phyloP scores from a whole-genome alignment of 2,888 invertebrate genomes.

The Itoplectis maculator region DNA sequence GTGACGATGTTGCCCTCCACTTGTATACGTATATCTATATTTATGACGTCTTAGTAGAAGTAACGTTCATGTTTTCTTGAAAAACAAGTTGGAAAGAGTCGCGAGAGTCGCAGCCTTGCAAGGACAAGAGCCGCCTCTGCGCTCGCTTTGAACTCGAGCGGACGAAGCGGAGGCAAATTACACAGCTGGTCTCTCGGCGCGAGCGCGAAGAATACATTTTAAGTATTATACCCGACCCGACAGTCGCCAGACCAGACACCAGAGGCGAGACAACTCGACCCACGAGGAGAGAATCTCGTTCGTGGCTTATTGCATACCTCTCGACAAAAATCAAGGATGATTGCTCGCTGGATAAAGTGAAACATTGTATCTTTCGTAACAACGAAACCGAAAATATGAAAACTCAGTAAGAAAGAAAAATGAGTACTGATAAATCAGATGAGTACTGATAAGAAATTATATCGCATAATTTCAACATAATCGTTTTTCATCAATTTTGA shows the following conservation, averaged over 20 bases:
- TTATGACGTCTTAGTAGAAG: slow-evolving; percentile 4
- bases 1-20: slow-evolving; percentile 47
- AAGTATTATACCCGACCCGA: slow-evolving; percentile 36
- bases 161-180: slow-evolving; percentile 63
- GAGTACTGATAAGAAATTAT: no score
- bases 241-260: slow-evolving; percentile 34
- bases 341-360: neutral
- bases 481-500: no score
- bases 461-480: no score
- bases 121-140: slow-evolving; percentile 57
- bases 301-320: slow-evolving; percentile 12
- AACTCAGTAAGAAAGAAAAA: no score
- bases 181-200: slow-evolving; percentile 36
- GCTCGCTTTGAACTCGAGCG: slow-evolving; percentile 52
- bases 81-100: slow-evolving; percentile 26
- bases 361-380: neutral
- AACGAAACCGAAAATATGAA: neutral
- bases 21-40: slow-evolving; percentile 35
- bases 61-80: slow-evolving; percentile 42
- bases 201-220: slow-evolving; percentile 35
- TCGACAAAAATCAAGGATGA: neutral
- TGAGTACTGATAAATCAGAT: no score
- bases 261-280: slow-evolving; percentile 35
- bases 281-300: slow-evolving; percentile 41
- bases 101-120: slow-evolving; percentile 61